These are phyloP conservation scores for Chaetura pelagica DNA, from an alignment of 2,113 vertebrate species.

Conservation along the genomic window DNA sequence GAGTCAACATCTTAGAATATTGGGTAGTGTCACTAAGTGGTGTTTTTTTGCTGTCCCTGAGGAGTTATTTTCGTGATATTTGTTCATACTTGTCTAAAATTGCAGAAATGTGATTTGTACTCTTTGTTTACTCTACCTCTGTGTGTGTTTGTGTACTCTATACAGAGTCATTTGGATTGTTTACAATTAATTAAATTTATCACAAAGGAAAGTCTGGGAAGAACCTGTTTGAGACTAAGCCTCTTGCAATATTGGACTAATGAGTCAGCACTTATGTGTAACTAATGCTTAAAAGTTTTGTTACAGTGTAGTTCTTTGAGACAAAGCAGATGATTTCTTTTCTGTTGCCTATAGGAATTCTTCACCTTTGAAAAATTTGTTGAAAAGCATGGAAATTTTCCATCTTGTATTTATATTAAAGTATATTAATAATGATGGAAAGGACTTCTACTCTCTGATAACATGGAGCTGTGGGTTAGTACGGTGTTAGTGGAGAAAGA, in stretches of 20 bases:
- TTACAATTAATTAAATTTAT: background rate
- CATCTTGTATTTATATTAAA: background rate
- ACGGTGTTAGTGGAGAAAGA: background rate
- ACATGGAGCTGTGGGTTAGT: background rate
- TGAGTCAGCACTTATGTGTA: background rate
- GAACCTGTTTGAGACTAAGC: background rate
- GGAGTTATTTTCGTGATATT: background rate
- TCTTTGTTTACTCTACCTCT: background rate
- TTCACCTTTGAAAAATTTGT: background rate
- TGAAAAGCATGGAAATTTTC: background rate
- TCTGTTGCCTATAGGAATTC: background rate
- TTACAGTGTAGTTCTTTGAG: background rate
- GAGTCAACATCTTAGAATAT: background rate
- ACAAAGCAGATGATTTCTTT: background rate
- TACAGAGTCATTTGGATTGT: background rate
- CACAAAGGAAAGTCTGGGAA: background rate
- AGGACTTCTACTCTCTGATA: background rate
- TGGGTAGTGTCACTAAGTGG: background rate
- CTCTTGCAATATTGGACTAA: background rate
- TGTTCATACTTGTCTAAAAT: background rate
- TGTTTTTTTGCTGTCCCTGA: background rate
- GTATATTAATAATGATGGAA: background rate
- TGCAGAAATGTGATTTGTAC: background rate
- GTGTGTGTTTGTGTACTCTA: background rate
- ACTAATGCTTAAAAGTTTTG: background rate